Base-by-base conservation (phyloP, 2,888 invertebrate genomes). In the Pollenia angustigena region DNA sequence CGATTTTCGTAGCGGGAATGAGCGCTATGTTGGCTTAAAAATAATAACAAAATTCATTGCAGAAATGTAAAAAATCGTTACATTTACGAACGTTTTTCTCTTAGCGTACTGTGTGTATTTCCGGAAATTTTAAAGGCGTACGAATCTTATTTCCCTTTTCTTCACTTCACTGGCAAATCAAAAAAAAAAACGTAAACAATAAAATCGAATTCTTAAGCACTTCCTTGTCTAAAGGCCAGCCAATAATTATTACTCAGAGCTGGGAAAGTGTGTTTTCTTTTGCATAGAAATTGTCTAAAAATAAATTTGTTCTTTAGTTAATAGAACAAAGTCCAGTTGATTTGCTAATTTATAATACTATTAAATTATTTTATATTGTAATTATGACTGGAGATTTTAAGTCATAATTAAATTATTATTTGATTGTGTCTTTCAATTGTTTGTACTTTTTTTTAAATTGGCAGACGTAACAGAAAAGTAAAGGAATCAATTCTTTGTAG, bases 191-290 rank as follows among this genome's bases (percentile, higher is more conserved):
- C 44, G 68, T n/a, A 78, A 40, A 58, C n/a, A n/a, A 58, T 68
- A 44, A 46, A 18, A 64, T 54, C 32, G 1, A 32, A 32, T 69
- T 68, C 18, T 69, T 32, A 12, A 66, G 50, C 68, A 75, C 68
- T 81, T 82, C 75, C 81, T 75, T 60, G 69, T 75, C 81, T 69
- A 69, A 52, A 82, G 75, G 81, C 52, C 60, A 75, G 40, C 40
- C 6, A 23, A 10, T 42, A 16, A 52, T 60, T 64, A 46, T 75
- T 75, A 75, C 32, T 82, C 68, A 75, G 75, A 50, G 52, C 4
- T 75, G 81, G 50, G 10, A 75, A 76, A 14, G 75, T 50, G n/a
- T 66, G 23, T 50, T 58, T 74, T 62, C 7, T 66, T 62, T 60
- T 54, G 6, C 8, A 10, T n/a, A 18, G 4, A 52, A n/a, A n/a